These are phyloP conservation scores for Brachymystax lenok DNA, from an alignment of 2,797 vertebrate genomes.

Conservation along the genomic window DNA sequence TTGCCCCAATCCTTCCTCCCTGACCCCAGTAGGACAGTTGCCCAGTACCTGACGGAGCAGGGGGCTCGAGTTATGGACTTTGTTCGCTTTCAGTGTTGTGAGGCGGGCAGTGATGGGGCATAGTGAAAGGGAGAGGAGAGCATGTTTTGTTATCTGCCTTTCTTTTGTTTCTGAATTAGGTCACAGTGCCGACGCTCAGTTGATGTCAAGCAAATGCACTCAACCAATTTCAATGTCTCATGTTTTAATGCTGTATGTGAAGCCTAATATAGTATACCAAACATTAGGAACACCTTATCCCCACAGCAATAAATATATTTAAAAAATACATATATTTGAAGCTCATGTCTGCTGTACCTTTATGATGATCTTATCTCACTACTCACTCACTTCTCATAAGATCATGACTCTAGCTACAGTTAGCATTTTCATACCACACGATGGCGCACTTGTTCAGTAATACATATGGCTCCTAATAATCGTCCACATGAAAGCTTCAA, in stretches of 20 bases:
- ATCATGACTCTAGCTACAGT: not conserved
- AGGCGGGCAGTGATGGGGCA: conserved; percentile 55
- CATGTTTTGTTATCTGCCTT: not conserved
- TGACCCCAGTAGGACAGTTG: conserved; percentile 83
- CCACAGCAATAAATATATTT: not conserved
- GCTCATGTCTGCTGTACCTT: not conserved
- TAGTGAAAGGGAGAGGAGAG: conserved; percentile 36
- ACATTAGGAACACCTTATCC: not conserved
- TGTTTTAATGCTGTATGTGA: not conserved
- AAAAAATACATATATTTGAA: not conserved
- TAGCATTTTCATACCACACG: not conserved
- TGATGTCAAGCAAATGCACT: not conserved
- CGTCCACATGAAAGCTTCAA: not conserved
- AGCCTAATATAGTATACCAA: not conserved
- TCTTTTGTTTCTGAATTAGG: not conserved
- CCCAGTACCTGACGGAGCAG: conserved; percentile 80
- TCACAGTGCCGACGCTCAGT: not conserved
- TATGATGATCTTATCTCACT: no score
- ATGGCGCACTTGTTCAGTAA: not conserved
- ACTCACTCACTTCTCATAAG: no score
- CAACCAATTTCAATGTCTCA: not conserved
- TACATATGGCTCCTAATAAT: not conserved
- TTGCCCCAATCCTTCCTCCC: conserved; percentile 84
- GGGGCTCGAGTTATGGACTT: conserved; percentile 84
- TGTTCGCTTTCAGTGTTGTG: conserved; percentile 87